Base-by-base conservation (phyloP, 1,140 invertebrate species). In the Mylabris phalerata region DNA sequence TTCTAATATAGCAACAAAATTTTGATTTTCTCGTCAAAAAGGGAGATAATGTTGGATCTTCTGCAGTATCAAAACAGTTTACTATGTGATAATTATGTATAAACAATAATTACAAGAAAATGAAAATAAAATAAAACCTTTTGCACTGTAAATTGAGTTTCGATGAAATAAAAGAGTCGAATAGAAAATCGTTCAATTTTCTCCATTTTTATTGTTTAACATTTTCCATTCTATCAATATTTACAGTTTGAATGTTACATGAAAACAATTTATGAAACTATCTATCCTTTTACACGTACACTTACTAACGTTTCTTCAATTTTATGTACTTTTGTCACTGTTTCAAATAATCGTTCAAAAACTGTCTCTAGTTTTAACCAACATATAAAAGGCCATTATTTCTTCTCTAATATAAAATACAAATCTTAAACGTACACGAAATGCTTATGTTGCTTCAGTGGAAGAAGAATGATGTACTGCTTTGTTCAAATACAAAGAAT, bases 71-170 rank as follows among this genome's bases (percentile, higher is more conserved):
- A 50, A 27, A 48, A 56, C 42, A 50, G 40, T 59, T 62, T 50
- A 56, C 44, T 44, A 55, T 63, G 61, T 63, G 61, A 63, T 63
- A 63, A 63, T 32, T 55, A 48, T 59, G 48, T 56, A 60, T 50
- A 59, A 58, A 62, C 54, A 63, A 52, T 45, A 55, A 49, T 49
- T 19, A 32, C 32, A 32, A 32, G 7, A 32, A 32, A 32, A 32
- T 32, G 32, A 32, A 32, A 32, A 32, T 7, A 32, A 32, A 62
- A 54, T 62, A 62, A 62, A 61, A 52, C 51, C 57, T 58, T 63
- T 63, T 63, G 62, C 62, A 63, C 58, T 54, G 48, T 52, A 40
- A 38, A 40, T 42, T 48, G 27, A 41, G 9, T 26, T 26, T 25
- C 3, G 13, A 26, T 42, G 9, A 57, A 42, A 49, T 49, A 43